Conservation (phyloP, 1,140 invertebrate species). For the Anadara kagoshimensis region DNA sequence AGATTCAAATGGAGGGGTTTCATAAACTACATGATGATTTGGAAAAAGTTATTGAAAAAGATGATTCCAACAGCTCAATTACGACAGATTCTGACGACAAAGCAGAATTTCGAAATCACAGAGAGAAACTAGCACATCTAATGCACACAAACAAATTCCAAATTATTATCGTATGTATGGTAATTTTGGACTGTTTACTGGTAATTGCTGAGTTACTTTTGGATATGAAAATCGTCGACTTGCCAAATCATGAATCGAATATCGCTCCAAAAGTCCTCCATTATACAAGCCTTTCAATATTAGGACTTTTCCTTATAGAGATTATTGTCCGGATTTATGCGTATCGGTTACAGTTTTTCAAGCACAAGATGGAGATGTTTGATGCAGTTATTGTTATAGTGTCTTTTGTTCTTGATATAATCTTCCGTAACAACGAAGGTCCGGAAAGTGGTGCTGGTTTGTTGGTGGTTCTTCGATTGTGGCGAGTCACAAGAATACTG, state of each 20-base stretch:
- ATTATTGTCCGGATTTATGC: constrained; percentile 69
- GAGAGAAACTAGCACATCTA: constrained; percentile 57
- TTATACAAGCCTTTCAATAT: constrained; percentile 66
- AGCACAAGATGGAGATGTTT: constrained; percentile 73
- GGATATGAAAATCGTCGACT: constrained; percentile 65
- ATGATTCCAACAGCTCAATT: constrained; percentile 66
- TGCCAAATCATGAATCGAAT: constrained; percentile 40
- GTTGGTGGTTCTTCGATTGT: constrained; percentile 69
- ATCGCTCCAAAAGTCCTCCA: constrained; percentile 66
- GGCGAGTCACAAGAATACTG: constrained; percentile 70
- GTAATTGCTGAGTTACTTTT: constrained; percentile 70
- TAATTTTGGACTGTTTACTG: constrained; percentile 68
- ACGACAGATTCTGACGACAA: constrained; percentile 67
- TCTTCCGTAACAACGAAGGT: constrained; percentile 61
- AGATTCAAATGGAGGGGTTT: constrained; percentile 70
- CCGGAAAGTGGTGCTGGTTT: constrained; percentile 65
- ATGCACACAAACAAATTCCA: constrained; percentile 71
- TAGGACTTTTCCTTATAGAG: constrained; percentile 71
- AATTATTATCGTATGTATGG: constrained; percentile 67
- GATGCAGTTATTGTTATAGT: constrained; percentile 72
- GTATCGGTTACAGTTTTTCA: constrained; percentile 69
- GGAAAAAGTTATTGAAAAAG: constrained; percentile 71
- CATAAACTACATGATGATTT: constrained; percentile 69
- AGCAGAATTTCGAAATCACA: constrained; percentile 50
- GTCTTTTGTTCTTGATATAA: constrained; percentile 72